Evolutionary conservation across 2,113 vertebrate genomes (phyloP).

Genomic region (Dasyurus viverrinus): DNA sequence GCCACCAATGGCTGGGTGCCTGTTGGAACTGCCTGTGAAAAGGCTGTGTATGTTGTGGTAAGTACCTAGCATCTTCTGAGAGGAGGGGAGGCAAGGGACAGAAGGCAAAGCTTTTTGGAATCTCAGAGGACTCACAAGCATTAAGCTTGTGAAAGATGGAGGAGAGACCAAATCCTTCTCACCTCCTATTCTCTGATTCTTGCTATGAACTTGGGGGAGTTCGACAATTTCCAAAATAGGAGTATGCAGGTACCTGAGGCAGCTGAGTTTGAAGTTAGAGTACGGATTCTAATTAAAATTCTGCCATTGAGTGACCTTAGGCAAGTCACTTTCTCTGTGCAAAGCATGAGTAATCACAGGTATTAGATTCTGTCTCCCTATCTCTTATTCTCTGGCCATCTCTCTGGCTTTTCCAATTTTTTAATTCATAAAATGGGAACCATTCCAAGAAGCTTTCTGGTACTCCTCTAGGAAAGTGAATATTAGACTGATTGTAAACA

Average conservation of each 20-base stretch:
- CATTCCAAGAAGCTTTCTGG: background rate
- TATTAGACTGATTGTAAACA: background rate
- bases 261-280: background rate
- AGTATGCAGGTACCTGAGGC: background rate
- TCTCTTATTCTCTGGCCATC: background rate
- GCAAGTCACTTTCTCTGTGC: background rate
- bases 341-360: background rate
- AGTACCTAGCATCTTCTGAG: slow-evolving; percentile 61
- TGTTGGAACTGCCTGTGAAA: slow-evolving; percentile 93
- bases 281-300: background rate
- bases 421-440: background rate
- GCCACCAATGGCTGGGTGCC: slow-evolving; percentile 97
- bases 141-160: background rate
- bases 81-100: background rate
- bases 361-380: background rate
- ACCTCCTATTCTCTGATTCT: background rate
- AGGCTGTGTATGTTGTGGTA: slow-evolving; percentile 97
- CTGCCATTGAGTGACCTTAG: too few relatives aligned
- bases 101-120: background rate
- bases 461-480: background rate
- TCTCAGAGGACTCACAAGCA: background rate
- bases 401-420: background rate
- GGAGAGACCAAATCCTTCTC: background rate
- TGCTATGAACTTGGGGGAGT: background rate
- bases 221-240: background rate